Conservation (phyloP, 2,888 invertebrate species). For the Tetranychus truncatus region DNA sequence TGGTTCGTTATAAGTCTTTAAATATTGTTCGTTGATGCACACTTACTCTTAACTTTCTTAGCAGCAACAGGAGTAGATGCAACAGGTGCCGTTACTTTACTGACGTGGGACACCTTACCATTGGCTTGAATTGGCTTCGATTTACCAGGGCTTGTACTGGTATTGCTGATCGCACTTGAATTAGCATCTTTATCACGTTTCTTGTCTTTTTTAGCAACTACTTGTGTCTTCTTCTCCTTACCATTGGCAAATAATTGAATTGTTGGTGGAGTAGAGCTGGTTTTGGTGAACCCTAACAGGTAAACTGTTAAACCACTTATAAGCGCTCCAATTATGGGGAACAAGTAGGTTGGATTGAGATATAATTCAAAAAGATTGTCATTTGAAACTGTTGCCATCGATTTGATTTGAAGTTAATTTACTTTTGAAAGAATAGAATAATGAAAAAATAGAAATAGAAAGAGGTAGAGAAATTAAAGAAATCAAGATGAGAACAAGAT, state of each 20-base stretch:
- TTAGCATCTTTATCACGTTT: constrained; percentile 3
- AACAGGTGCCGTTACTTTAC: background rate
- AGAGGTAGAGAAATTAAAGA: too few relatives aligned
- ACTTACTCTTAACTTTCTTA: background rate
- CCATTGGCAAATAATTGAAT: constrained; percentile 7
- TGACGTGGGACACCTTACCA: background rate
- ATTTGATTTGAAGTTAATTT: background rate
- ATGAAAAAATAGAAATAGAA: too few relatives aligned
- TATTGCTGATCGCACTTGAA: background rate
- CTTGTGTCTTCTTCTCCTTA: constrained; percentile 3
- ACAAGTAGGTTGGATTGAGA: constrained; percentile 9
- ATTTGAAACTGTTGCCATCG: constrained; percentile 1
- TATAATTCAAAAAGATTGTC: constrained; percentile 7
- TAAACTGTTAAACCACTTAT: constrained; percentile 6
- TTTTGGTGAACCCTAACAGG: constrained; percentile 4
- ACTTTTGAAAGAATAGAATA: too few relatives aligned
- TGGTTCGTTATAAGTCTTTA: background rate
- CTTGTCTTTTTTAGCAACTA: constrained; percentile 9
- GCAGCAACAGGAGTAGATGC: background rate
- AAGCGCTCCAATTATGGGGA: constrained; percentile 8
- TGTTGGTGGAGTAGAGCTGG: constrained; percentile 6
- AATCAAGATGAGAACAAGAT: too few relatives aligned
- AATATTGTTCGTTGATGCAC: background rate
- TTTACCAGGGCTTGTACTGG: background rate
- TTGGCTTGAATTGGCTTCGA: background rate